Evolutionary conservation across 1,140 invertebrate species (phyloP).

Genomic region (Apis cerana): DNA sequence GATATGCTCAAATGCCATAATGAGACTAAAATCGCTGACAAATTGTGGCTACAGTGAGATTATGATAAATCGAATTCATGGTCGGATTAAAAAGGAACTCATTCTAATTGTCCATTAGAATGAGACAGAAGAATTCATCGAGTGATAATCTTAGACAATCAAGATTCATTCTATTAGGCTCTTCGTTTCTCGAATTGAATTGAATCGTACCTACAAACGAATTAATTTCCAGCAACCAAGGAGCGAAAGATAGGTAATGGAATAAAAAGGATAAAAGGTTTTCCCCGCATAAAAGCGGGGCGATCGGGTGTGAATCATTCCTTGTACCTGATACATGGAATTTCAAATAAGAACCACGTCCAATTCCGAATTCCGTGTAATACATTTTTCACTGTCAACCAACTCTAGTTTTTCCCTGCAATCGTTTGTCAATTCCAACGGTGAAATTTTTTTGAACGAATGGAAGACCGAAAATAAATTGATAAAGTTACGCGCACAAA

Average conservation of each 20-base stretch:
- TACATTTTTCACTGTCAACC: slow-evolving; percentile 15
- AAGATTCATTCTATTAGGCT: slow-evolving; percentile 48
- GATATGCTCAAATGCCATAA: background rate
- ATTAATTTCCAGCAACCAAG: slow-evolving; percentile 51
- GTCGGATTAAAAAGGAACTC: slow-evolving; percentile 60
- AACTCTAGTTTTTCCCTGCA: background rate
- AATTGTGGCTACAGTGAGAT: background rate
- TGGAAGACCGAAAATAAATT: background rate
- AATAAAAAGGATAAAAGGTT: slow-evolving; percentile 24
- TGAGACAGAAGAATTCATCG: slow-evolving; percentile 22
- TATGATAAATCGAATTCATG: slow-evolving; percentile 54
- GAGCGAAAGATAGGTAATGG: background rate
- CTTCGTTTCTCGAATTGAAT: slow-evolving; percentile 50
- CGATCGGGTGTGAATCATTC: background rate
- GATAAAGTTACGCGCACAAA: background rate
- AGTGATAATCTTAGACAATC: slow-evolving; percentile 56
- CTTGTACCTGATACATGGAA: background rate
- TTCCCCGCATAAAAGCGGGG: background rate
- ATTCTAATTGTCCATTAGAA: slow-evolving; percentile 36
- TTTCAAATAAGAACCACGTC: background rate
- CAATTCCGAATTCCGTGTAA: background rate
- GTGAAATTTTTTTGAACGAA: background rate
- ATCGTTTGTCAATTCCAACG: background rate
- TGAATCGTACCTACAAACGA: slow-evolving; percentile 50
- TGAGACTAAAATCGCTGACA: background rate